Percentiles rank a stretch among this genome's conserved stretches.
These are phyloP conservation scores for Dascyllus trimaculatus DNA, from an alignment of 2,113 vertebrate species.

Conservation along the genomic window DNA sequence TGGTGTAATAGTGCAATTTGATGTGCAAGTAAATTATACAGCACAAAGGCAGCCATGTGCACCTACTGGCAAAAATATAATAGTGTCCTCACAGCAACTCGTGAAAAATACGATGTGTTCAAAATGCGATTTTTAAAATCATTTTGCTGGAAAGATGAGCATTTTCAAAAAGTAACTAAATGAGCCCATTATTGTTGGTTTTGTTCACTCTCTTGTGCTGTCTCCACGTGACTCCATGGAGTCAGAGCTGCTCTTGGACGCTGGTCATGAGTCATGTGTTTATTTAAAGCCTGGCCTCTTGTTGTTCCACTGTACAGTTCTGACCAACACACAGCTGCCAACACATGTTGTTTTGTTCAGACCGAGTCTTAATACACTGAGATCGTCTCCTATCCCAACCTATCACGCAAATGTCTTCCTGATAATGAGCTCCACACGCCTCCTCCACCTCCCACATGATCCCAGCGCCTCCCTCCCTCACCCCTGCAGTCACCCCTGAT, in stretches of 20 bases:
- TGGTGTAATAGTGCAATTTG: neutral
- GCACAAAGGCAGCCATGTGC: neutral
- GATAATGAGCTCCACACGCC: constrained; percentile 60
- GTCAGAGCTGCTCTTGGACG: neutral
- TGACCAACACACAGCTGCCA: constrained; percentile 43
- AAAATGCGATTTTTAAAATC: no score
- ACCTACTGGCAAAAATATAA: neutral
- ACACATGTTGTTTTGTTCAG: constrained; percentile 36
- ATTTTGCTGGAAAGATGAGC: neutral
- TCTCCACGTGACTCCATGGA: constrained; percentile 4
- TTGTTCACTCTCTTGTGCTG: neutral
- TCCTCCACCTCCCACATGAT: constrained; percentile 42
- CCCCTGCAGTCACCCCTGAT: constrained; percentile 65
- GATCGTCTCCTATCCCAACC: constrained; percentile 40
- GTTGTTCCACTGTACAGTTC: constrained; percentile 14
- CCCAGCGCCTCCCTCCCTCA: constrained; percentile 20
- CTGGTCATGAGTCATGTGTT: constrained; percentile 49
- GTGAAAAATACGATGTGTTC: no score
- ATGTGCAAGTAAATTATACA: neutral
- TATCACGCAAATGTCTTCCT: constrained; percentile 40
- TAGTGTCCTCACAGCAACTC: neutral
- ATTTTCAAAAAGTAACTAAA: neutral
- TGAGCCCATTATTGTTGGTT: neutral
- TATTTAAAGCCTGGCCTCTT: constrained; percentile 28
- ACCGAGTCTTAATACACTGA: constrained; percentile 29